A percentile compares a stretch with the other conserved stretches of the same genome.
Evolutionary conservation across 2,797 vertebrate species (phyloP).

Genomic region (Microhierax caerulescens): DNA sequence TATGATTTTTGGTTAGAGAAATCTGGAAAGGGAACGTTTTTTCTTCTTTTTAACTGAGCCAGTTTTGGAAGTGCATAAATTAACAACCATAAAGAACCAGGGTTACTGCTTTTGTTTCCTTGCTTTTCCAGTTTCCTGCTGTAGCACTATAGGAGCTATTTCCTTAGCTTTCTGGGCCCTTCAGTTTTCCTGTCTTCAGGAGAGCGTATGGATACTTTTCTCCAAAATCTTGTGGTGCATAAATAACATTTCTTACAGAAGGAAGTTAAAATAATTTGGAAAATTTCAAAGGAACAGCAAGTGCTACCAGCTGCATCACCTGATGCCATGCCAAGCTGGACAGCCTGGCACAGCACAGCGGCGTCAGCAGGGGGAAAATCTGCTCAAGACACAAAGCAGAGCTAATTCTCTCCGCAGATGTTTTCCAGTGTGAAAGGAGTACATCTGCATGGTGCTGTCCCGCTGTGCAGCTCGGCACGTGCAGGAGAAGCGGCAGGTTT

Average conservation of each 20-base stretch:
- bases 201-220: neutral
- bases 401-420: neutral
- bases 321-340: neutral
- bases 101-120: neutral
- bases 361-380: neutral
- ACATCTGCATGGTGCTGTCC: conserved; percentile 81
- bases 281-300: neutral
- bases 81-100: neutral
- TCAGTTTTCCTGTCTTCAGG: neutral
- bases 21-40: neutral
- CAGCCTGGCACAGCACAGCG: neutral
- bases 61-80: neutral
- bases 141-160: neutral
- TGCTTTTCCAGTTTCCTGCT: neutral
- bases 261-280: neutral
- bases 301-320: neutral
- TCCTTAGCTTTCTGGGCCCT: neutral
- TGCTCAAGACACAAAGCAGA: neutral
- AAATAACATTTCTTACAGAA: neutral
- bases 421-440: conserved; percentile 83
- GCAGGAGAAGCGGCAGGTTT: conserved; percentile 77
- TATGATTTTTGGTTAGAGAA: neutral
- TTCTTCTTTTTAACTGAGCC: neutral
- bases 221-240: neutral
- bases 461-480: conserved; percentile 76